phyloP scores from a whole-genome alignment of 2,113 vertebrate genomes.

The Sula dactylatra region DNA sequence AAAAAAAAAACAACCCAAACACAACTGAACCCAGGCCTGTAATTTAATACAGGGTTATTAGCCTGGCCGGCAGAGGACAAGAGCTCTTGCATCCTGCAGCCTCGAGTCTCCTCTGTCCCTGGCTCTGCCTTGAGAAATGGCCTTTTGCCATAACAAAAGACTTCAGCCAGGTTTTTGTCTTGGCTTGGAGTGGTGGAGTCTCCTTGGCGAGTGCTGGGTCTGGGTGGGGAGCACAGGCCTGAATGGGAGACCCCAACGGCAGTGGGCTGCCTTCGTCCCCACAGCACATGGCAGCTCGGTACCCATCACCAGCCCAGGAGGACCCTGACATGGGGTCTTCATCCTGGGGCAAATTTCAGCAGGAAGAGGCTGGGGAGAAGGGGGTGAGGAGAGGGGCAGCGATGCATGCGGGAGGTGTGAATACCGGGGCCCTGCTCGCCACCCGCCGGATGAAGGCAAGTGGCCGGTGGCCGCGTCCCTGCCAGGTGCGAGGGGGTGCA shows the following conservation, averaged over 20 bases:
- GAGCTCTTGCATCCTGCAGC: conserved; percentile 24
- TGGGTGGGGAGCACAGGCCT: background rate
- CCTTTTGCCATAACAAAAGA: background rate
- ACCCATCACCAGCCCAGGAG: accelerated
- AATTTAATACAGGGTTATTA: conserved; percentile 73
- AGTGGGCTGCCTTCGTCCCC: background rate
- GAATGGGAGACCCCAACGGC: background rate
- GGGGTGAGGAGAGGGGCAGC: background rate
- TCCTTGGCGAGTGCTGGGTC: background rate
- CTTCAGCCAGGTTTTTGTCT: background rate
- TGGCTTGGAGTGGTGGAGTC: background rate
- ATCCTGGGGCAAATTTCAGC: background rate
- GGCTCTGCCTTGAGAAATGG: background rate
- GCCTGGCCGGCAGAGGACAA: conserved; percentile 51
- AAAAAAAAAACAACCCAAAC: background rate
- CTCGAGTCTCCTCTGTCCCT: background rate
- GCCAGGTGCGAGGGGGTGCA: background rate
- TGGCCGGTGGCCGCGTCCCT: accelerated
- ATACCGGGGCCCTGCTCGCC: accelerated
- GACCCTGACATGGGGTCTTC: background rate
- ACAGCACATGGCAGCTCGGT: accelerated
- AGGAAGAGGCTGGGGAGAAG: background rate
- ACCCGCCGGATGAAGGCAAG: accelerated
- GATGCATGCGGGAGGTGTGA: accelerated
- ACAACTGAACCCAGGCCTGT: conserved; percentile 42